Conservation (phyloP, 2,797 vertebrate species). For the Buceros bicornis region DNA sequence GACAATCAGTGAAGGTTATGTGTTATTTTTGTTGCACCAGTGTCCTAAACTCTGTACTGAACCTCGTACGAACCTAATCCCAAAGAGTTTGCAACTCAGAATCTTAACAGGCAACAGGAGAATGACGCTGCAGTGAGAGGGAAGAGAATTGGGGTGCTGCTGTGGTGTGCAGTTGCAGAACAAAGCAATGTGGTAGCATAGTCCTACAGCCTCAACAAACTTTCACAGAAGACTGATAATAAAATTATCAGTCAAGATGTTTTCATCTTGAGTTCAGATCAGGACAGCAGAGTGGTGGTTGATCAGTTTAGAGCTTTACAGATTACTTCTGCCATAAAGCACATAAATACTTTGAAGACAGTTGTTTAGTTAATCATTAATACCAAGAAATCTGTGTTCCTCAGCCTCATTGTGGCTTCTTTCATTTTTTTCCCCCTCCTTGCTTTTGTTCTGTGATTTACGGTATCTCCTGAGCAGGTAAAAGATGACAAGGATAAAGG, state of each 20-base stretch:
- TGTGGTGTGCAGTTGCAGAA: background rate
- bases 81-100: background rate
- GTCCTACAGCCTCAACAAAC: background rate
- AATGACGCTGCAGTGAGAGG: background rate
- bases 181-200: background rate
- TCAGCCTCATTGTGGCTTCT: background rate
- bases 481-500: slow-evolving; percentile 86
- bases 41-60: background rate
- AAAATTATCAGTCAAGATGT: background rate
- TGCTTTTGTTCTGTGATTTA: slow-evolving; percentile 21
- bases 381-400: background rate
- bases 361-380: background rate
- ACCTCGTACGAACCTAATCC: background rate
- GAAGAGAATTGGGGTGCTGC: background rate
- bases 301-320: background rate
- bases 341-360: background rate
- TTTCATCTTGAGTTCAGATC: background rate
- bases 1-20: fast-evolving
- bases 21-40: background rate
- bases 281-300: background rate
- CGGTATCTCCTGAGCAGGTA: slow-evolving; percentile 76
- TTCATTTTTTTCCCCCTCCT: background rate
- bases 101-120: background rate
- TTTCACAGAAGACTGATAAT: background rate
- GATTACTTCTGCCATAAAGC: background rate